A percentile compares a stretch with the other conserved stretches of the same genome.
Evolutionary conservation across 2,888 invertebrate genomes (phyloP).

Genomic region (Oligia strigilis): DNA sequence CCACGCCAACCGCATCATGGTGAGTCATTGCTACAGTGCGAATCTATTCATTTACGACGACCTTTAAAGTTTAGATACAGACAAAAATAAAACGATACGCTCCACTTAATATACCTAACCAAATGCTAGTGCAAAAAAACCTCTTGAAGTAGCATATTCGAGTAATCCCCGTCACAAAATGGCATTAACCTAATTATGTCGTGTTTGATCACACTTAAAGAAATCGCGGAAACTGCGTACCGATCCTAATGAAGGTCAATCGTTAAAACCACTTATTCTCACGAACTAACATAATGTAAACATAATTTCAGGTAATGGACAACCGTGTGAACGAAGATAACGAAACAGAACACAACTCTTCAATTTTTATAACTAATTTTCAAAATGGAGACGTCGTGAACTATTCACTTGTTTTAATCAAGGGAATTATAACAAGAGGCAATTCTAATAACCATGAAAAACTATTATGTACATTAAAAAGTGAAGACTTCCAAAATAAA

Average conservation of each 20-base stretch:
- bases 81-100: slow-evolving; percentile 74
- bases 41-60: slow-evolving; percentile 86
- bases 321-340: slow-evolving; percentile 85
- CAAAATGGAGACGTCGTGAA: slow-evolving; percentile 91
- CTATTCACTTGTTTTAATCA: slow-evolving; percentile 91
- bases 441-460: slow-evolving; percentile 84
- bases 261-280: slow-evolving; percentile 54
- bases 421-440: slow-evolving; percentile 90
- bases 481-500: slow-evolving; percentile 81
- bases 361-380: slow-evolving; percentile 90
- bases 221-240: slow-evolving; percentile 73
- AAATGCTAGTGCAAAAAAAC: slow-evolving; percentile 55
- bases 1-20: slow-evolving; percentile 88
- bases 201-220: slow-evolving; percentile 71
- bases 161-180: slow-evolving; percentile 53
- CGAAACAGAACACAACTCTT: slow-evolving; percentile 85
- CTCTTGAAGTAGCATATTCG: slow-evolving; percentile 32
- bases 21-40: slow-evolving; percentile 88
- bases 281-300: slow-evolving; percentile 67
- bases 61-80: slow-evolving; percentile 76
- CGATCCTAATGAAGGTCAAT: slow-evolving; percentile 73
- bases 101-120: slow-evolving; percentile 63
- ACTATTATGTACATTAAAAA: slow-evolving; percentile 83
- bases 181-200: slow-evolving; percentile 76
- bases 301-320: slow-evolving; percentile 89